Base-by-base conservation (phyloP, 1,140 invertebrate genomes). In the Apis cerana region DNA sequence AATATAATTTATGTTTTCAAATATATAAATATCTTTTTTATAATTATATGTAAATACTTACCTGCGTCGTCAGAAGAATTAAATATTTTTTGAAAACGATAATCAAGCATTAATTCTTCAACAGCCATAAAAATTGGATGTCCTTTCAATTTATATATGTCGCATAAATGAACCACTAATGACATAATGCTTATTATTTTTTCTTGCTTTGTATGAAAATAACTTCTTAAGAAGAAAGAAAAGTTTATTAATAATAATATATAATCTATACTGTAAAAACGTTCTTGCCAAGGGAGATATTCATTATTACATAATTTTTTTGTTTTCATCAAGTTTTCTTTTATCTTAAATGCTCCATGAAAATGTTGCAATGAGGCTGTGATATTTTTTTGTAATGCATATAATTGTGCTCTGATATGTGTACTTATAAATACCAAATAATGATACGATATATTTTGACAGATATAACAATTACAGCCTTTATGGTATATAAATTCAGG, bases 351-450 rank as follows among this genome's bases (percentile, higher is more conserved):
- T 8, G 92, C 93, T 2, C 93, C 92, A 13, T 88, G 65, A 62
- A 92, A 94, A 56, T 93, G 89, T 58, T 93, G 82, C 5, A 92
- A 52, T 0, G 93, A 91, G 13, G 85, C 65, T 3, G 65, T 9
- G 1, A 9, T 48, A 43, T 91, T 80, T 33, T 90, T 78, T 52
- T 92, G 89, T 7, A 92, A 65, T 13, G 89, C 81, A 50, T 92
- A 93, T 0, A 92, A 77, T 52, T 94, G 92, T 0, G 93, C 93
- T 33, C 92, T 88, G 0, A 94, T 89, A 56, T 90, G 84, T 0
- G 88, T 89, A 54, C 86, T 75, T 0, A 88, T 79, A n/a, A 94
- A 92, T 1, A 92, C 86, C 7, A 93, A 65, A 81, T 91, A 90
- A 43, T 92, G 91, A 72, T 93, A 94, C 5, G 80, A 75, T 8